Conservation (phyloP, 2,113 vertebrate genomes). For the Brachyhypopomus gauderio region DNA sequence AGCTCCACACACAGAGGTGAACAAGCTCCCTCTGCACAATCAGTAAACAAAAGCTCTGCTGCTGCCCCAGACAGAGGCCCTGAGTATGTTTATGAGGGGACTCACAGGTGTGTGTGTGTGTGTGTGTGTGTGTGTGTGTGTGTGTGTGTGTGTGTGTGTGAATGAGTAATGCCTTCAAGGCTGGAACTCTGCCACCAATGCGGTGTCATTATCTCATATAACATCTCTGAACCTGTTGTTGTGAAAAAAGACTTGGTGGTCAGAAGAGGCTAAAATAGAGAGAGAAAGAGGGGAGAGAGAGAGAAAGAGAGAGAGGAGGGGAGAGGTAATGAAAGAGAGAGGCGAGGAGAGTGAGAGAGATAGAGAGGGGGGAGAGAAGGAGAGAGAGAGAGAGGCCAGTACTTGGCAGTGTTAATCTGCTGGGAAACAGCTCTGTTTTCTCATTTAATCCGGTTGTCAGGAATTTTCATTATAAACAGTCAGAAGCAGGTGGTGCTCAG, state of each 20-base stretch:
- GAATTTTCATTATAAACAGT: background rate
- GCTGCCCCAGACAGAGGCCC: constrained; percentile 48
- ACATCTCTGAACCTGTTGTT: constrained; percentile 18
- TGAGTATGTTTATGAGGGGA: constrained; percentile 45
- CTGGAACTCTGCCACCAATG: constrained; percentile 12
- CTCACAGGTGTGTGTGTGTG: constrained; percentile 33
- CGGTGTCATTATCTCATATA: constrained; percentile 42
- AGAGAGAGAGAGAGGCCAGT: background rate
- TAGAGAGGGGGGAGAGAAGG: background rate
- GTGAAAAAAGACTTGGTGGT: background rate
- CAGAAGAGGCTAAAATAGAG: background rate
- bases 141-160: constrained; percentile 45
- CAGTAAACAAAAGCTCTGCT: constrained; percentile 49
- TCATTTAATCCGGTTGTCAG: constrained; percentile 15
- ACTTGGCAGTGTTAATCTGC: background rate
- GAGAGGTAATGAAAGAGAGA: too few species aligned
- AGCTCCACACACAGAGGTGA: background rate
- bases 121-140: constrained; percentile 48
- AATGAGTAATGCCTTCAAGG: constrained; percentile 17
- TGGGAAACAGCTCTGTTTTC: constrained; percentile 5
- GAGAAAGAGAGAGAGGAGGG: background rate
- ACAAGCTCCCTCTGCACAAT: constrained; percentile 48
- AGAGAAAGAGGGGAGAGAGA: background rate
- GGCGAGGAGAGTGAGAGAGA: too few species aligned
- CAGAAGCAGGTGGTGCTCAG: background rate